Evolutionary conservation across 2,113 vertebrate genomes (phyloP).

Genomic region (Neogale vison): DNA sequence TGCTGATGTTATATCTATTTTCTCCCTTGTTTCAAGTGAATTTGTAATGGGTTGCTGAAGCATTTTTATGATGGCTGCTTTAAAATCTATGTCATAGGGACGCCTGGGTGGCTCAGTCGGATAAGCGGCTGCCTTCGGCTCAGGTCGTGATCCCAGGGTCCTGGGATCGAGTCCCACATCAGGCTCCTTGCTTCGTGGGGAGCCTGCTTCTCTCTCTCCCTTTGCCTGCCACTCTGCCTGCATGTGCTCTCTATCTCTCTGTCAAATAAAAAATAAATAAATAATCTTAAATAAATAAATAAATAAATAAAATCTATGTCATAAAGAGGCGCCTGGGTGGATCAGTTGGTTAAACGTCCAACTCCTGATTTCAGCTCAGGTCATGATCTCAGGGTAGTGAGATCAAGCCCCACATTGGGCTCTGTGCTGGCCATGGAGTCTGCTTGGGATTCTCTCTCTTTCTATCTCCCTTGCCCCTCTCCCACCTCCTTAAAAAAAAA

Average conservation of each 20-base stretch:
- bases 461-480: background rate
- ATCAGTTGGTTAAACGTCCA: background rate
- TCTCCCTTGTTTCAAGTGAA: constrained; percentile 3
- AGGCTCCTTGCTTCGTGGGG: background rate
- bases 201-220: background rate
- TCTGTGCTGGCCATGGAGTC: background rate
- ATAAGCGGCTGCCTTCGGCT: background rate
- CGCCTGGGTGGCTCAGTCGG: background rate
- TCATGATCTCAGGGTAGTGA: background rate
- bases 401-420: background rate
- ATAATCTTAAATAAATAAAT: no score
- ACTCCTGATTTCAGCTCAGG: background rate
- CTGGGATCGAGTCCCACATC: background rate
- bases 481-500: background rate
- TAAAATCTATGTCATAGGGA: background rate
- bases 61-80: constrained; percentile 10
- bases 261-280: no score
- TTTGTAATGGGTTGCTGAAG: background rate
- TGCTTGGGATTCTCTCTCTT: background rate
- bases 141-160: background rate
- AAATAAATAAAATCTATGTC: background rate
- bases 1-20: constrained; percentile 23
- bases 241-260: no score
- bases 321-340: background rate
- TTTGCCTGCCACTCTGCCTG: no score